Base-by-base conservation (phyloP, 1,140 invertebrate genomes). In the Drosophila gunungcola region DNA sequence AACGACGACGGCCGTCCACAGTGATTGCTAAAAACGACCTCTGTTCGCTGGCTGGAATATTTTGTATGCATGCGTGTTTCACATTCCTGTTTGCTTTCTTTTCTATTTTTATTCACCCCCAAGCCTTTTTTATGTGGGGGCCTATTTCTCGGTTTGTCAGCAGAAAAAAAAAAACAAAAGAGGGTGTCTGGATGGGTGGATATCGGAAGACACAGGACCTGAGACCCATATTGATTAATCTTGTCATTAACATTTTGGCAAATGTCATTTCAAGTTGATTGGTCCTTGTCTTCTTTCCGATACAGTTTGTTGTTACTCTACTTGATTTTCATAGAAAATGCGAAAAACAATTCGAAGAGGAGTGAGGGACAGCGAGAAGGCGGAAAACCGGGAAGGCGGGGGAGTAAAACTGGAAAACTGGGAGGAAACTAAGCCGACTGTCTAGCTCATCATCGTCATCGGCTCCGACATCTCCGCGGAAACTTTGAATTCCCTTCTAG, bases 171-270 rank as follows among this genome's bases (percentile, higher is more conserved):
- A 80, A 70, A 65, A 51, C 16, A 21, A 65, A 62, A 53, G 52
- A n/a, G 46, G 46, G 46, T 32, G 46, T 49, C 16, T 21, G 12
- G 25, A 32, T 13, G 12, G 4, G 11, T 46, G 46, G 12, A 11
- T 48, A 46, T 21, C 10, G 16, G 11, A 48, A 48, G 6, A 48
- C 12, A 16, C 27, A 16, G 46, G 27, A 49, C 34, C 34, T 34
- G 36, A 16, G 34, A 11, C 55, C 77, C 57, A 67, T 82, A 80
- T 82, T 82, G 73, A 82, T 82, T 80, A 82, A 81, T 79, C 76
- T 63, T 80, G 77, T 81, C 77, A 78, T 81, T 79, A 82, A 82
- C 80, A 82, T 82, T 80, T 82, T 81, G 73, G 79, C 79, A 77
- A 82, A 82, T 82, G 68, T 77, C 78, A 77, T 76, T 81, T 76